Base-by-base conservation (phyloP, 2,113 vertebrate species). In the Dasypus novemcinctus region DNA sequence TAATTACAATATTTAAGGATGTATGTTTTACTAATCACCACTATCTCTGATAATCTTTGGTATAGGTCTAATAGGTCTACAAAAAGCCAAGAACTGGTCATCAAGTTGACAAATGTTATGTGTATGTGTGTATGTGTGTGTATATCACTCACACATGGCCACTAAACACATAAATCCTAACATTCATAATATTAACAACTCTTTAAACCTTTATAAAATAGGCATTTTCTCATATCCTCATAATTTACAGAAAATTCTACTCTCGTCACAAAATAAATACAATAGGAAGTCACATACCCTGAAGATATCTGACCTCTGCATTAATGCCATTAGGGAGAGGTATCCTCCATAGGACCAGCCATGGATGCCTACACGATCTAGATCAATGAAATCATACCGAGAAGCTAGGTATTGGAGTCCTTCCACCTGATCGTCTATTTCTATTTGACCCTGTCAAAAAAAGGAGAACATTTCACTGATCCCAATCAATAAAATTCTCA, bases 281-380 rank as follows among this genome's bases (percentile, higher is more conserved):
- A 75, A 71, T 0, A 95, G 81, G 43, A 84, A 97, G 87, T 88
- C 90, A 98, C 98, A 87, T 98, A 99, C 98, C 98, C 98, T 98
- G 98, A 99, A 99, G 97, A 99, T 98, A 96, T 99, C 98, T 90
- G 99, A 98, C 97, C 98, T 98, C 98, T 99, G 98, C 97, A 98
- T 98, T 96, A 99, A 97, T 36, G 98, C 99, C 98, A 98, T 98
- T 1, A 99, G 98, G 54, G 99, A 99, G 49, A 99, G 98, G 96
- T 99, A 99, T 31, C 99, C 99, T 93, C 99, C 99, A 0, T 99
- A 99, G 79, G 99, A 99, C 99, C 99, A 99, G 97, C 99, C 99
- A 2, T 99, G 99, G 93, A 99, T 98, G 94, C 98, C 98, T 12
- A 99, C 98, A 5, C 98, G 98, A 49, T 99, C 98, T 95, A 99